Evolutionary conservation across 2,797 vertebrate genomes (phyloP).

Genomic region (Falco columbarius): DNA sequence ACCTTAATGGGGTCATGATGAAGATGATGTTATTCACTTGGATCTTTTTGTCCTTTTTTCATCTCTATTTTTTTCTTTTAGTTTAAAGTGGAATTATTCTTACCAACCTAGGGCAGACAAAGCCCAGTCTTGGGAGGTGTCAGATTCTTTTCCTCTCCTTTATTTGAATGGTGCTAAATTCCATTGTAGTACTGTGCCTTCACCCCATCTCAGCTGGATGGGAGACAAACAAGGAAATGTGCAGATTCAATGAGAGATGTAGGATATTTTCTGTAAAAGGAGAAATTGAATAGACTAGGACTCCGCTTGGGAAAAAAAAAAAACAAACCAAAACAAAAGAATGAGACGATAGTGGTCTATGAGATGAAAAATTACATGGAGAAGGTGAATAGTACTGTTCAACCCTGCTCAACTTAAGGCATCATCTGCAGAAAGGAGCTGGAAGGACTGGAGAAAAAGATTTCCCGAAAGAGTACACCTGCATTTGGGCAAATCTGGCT

Average conservation of each 20-base stretch:
- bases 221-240: not conserved
- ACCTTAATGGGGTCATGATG: constrained; percentile 39
- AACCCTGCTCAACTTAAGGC: not conserved
- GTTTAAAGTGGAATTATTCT: not conserved
- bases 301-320: not conserved
- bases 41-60: constrained; percentile 9
- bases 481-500: not conserved
- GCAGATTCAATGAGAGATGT: not conserved
- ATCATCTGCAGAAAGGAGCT: not conserved
- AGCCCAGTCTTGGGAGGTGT: not conserved
- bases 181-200: accelerated
- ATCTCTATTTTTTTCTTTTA: not conserved
- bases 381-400: not conserved
- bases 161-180: not conserved
- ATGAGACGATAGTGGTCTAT: not conserved
- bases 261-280: not conserved
- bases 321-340: not conserved
- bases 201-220: not conserved
- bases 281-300: not conserved
- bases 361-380: not conserved
- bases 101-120: not conserved
- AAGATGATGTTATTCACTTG: constrained; percentile 24
- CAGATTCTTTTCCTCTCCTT: not conserved
- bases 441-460: not conserved
- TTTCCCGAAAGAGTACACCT: not conserved